phyloP scores from a whole-genome alignment of 2,113 vertebrate genomes.

The Catharus minimus region DNA sequence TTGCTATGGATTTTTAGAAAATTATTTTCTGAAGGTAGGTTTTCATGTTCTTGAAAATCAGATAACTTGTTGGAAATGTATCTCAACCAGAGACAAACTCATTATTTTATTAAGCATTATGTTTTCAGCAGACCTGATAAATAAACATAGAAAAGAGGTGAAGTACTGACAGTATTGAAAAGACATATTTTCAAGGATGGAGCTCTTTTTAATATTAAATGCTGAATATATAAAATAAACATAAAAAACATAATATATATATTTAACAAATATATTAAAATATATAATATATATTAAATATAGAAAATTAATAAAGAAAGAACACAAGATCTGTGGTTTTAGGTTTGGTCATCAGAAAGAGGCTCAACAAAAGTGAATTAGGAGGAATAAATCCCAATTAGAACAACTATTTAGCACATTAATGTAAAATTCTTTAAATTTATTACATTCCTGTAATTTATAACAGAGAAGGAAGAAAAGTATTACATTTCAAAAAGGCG shows the following conservation, averaged over 20 bases:
- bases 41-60: background rate
- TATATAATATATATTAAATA: background rate
- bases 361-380: background rate
- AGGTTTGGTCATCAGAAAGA: background rate
- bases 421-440: background rate
- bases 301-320: background rate
- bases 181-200: background rate
- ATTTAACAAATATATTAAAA: background rate
- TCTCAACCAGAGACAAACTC: background rate
- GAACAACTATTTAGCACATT: background rate
- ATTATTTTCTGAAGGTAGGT: background rate
- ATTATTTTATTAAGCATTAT: background rate
- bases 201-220: background rate
- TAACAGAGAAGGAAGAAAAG: background rate
- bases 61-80: background rate
- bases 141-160: background rate
- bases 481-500: background rate
- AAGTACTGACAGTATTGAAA: background rate
- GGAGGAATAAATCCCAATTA: background rate
- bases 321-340: background rate
- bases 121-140: background rate
- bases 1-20: background rate
- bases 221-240: background rate
- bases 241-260: too few relatives aligned
- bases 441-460: conserved; percentile 21